Base-by-base conservation (phyloP, 1,140 invertebrate species). In the Euwallacea similis region DNA sequence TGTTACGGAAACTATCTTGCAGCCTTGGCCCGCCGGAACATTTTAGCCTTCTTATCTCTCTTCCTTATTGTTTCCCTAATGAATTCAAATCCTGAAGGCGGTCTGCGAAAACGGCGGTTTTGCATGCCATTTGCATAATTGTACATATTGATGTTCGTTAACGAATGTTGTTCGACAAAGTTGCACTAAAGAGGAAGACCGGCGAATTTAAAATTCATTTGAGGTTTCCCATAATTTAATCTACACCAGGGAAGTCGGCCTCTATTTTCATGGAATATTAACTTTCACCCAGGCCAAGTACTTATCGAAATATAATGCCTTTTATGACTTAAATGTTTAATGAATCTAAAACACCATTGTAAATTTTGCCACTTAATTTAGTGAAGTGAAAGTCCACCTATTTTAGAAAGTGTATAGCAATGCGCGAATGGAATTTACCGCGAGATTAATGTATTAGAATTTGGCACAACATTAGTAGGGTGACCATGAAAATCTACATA, bases 131-230 rank as follows among this genome's bases (percentile, higher is more conserved):
- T 81, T 81, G 77, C 79, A 81, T 80, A 80, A 80, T 80, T 80
- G 78, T 79, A 78, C 79, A 80, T 80, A 81, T 80, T 81, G 79
- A 79, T 81, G 79, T 80, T 80, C 79, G 77, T 81, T 81, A 81
- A 77, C 77, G 78, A 80, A 79, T 80, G 78, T 78, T 78, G 75
- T 76, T 79, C 67, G 65, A 62, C 71, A 69, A 69, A 68, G 74
- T 74, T 75, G 62, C 68, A 70, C 63, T 55, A 55, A 66, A 66
- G 50, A 66, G 63, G 63, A 66, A 66, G 50, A 54, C 63, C 50
- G 63, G 47, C 63, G 41, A 54, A 42, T 66, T 66, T 66, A 66
- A 66, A 66, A 66, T 66, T 66, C 63, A 66, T 66, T 66, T 55
- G 47, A 55, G 43, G 63, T 66, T 43, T 47, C 43, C 41, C 63